Conservation (phyloP, 1,140 invertebrate genomes). For the Chelonus insularis region DNA sequence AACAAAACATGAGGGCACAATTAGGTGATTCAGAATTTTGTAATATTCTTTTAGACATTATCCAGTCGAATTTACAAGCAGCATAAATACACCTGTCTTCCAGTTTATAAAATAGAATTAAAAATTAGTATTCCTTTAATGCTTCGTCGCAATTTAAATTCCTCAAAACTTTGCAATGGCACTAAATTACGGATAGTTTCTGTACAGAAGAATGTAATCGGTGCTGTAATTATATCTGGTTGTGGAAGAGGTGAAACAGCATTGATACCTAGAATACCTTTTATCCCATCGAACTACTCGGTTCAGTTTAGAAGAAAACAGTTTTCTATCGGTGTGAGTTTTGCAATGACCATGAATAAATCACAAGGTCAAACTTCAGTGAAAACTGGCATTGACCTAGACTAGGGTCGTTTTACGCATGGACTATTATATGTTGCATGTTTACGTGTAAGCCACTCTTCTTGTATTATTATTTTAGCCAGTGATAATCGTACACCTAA, state of each 20-base stretch:
- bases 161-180: constrained; percentile 20
- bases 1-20: no score
- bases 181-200: constrained; percentile 28
- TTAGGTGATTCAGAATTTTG: no score
- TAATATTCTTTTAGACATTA: no score
- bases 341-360: constrained; percentile 16
- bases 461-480: no score
- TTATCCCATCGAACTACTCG: constrained; percentile 17
- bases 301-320: no score
- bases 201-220: constrained; percentile 30
- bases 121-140: constrained; percentile 49
- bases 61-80: no score
- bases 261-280: constrained; percentile 8
- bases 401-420: no score
- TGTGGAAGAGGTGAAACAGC: constrained; percentile 23
- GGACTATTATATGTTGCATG: no score
- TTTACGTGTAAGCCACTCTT: no score
- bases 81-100: no score
- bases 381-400: constrained; percentile 39
- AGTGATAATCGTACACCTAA: no score
- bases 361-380: constrained; percentile 38
- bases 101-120: no score
- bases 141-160: constrained; percentile 52
- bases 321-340: background rate
- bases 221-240: constrained; percentile 32